Evolutionary conservation across 2,113 vertebrate species (phyloP).

Genomic region (Empidonax alnorum): DNA sequence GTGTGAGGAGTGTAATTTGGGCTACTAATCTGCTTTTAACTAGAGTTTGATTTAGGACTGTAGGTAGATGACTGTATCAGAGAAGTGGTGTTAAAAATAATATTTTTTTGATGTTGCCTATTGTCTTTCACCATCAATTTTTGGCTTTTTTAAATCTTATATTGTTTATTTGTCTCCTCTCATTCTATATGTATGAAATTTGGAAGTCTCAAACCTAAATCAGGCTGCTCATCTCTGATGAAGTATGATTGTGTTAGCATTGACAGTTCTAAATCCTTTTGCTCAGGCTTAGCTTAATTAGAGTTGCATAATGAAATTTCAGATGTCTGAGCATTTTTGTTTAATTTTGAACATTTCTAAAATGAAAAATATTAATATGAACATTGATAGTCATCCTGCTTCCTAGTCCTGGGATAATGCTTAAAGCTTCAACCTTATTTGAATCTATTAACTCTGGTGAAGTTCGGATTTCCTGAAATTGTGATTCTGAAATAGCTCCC

Average conservation of each 20-base stretch:
- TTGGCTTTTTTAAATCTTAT: background rate
- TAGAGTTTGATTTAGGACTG: background rate
- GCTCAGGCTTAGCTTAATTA: background rate
- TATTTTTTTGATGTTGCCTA: background rate
- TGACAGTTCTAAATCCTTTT: background rate
- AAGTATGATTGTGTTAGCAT: background rate
- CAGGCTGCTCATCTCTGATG: background rate
- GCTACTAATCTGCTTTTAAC: background rate
- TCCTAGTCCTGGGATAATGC: background rate
- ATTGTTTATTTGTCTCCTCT: background rate
- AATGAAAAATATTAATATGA: background rate
- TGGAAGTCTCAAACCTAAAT: background rate
- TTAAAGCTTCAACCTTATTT: background rate
- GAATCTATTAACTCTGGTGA: background rate
- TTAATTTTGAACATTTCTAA: background rate
- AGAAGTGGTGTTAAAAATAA: background rate
- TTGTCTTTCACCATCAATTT: background rate
- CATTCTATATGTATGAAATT: background rate
- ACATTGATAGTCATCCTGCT: background rate
- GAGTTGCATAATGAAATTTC: background rate
- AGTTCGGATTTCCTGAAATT: background rate
- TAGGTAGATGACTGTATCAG: background rate
- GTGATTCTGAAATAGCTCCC: background rate
- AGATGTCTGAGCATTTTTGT: background rate
- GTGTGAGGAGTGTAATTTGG: background rate